These are phyloP conservation scores for Drosophila bocki DNA, from an alignment of 1,140 invertebrate species.

Conservation along the genomic window DNA sequence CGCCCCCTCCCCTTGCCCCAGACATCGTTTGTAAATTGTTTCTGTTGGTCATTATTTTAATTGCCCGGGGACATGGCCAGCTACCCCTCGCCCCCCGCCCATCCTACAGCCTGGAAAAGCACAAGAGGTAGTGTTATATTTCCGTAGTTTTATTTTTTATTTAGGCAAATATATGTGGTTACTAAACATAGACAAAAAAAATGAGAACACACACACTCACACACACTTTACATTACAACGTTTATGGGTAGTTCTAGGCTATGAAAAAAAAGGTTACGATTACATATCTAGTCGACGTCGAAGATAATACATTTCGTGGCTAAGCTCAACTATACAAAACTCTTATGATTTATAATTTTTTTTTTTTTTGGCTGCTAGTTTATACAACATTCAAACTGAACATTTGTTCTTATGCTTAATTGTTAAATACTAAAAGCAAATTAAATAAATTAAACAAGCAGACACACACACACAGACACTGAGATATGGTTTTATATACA, in stretches of 20 bases:
- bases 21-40: constrained; percentile 53
- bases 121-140: constrained; percentile 21
- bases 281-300: constrained; percentile 23
- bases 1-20: neutral
- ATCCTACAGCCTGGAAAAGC: neutral
- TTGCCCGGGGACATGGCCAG: constrained; percentile 34
- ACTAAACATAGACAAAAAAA: constrained; percentile 45
- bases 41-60: constrained; percentile 68
- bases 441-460: constrained; percentile 62
- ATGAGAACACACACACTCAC: neutral
- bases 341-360: constrained; percentile 8
- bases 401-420: constrained; percentile 21
- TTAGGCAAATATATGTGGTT: constrained; percentile 66
- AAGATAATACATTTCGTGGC: constrained; percentile 68
- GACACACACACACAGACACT: constrained; percentile 6
- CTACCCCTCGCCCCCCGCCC: neutral
- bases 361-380: constrained; percentile 72
- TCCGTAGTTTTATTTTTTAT: constrained; percentile 57
- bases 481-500: constrained; percentile 28
- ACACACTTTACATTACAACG: constrained; percentile 32
- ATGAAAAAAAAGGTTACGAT: constrained; percentile 39
- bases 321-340: constrained; percentile 57
- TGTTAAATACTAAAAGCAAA: constrained; percentile 56
- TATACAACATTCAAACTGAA: constrained; percentile 78
- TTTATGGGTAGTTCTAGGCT: constrained; percentile 15